Percentiles rank a stretch among this genome's conserved stretches.
Evolutionary conservation across 2,888 invertebrate species (phyloP).

Genomic region (Mesorhabditis sp.): DNA sequence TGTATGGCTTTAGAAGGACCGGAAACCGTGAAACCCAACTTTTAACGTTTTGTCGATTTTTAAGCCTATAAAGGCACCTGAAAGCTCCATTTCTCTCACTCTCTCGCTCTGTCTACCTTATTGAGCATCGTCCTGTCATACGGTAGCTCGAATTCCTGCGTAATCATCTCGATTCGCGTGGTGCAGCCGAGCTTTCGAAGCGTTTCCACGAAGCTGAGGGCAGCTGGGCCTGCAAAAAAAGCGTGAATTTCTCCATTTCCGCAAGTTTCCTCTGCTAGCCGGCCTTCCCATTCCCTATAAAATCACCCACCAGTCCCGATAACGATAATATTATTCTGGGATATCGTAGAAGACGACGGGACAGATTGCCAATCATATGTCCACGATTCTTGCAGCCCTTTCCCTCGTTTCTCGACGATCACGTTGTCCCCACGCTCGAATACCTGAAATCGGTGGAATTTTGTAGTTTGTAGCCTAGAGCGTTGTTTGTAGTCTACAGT

Average conservation of each 20-base stretch:
- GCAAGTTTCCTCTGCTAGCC: too few relatives aligned
- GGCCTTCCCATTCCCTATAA: too few relatives aligned
- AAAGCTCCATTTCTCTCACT: neutral
- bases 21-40: neutral
- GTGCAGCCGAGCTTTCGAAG: slow-evolving; percentile 29
- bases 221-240: slow-evolving; percentile 21
- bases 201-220: slow-evolving; percentile 32
- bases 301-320: neutral
- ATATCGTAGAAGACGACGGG: neutral
- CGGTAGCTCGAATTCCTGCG: slow-evolving; percentile 76
- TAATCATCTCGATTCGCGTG: slow-evolving; percentile 70
- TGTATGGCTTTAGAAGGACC: too few relatives aligned
- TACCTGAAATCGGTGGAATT: neutral
- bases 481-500: too few relatives aligned
- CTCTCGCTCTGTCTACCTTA: slow-evolving; percentile 65
- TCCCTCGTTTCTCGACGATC: neutral
- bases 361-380: neutral
- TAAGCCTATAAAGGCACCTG: neutral
- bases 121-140: slow-evolving; percentile 90
- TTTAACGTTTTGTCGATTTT: neutral
- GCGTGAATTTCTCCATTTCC: too few relatives aligned
- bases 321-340: neutral
- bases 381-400: neutral
- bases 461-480: too few relatives aligned
- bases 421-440: neutral